Evolutionary conservation across 2,797 vertebrate species (phyloP), one percentile per base, ranked within the genome.

Genomic region (Sebastes miniatus): DNA sequence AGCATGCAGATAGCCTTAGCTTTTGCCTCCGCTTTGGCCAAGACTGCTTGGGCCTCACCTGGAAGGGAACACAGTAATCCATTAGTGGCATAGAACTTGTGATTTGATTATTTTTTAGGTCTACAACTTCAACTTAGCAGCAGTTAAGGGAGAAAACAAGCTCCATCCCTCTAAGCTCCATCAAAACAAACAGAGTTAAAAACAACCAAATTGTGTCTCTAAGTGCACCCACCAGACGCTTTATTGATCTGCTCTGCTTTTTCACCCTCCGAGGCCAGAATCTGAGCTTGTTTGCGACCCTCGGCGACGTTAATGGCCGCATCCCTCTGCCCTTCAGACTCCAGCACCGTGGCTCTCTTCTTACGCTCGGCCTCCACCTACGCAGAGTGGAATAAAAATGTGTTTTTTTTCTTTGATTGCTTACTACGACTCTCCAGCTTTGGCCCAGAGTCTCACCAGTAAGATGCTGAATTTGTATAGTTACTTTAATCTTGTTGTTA

Each of bases 351-450:
- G 0, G 98, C 98, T 69, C 98, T 96, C 89, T 99, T 99, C 89
- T 93, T 96, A 20, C 98, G 94, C 88, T 99, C 98, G 0, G 98
- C 98, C 77, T 99, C 98, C 79, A 99, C 98, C 98, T 99, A 79
- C 6, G 56, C 36, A 47, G 2, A 36, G 8, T 1, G 4, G 2
- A 65, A 62, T 13, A 31, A 32, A 61, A 73, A 34, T 1, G 4
- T 8, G 1, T 18, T 5, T 50, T 52, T 2, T 25, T 59, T 20
- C 25, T 67, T 7, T 8, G 8, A 61, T 43, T 27, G 11, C 73
- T 43, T 32, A n/a, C 73, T 6, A 6, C 10, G 10, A 39, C 29
- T 32, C 11, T 34, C 4, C 6, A 27, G 5, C 57, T n/a, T 43
- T 43, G 16, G 1, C 5, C 11, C 4, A 36, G 6, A 63, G 43